Conservation (phyloP, 1,140 invertebrate species). For the Agrypnia vestita region DNA sequence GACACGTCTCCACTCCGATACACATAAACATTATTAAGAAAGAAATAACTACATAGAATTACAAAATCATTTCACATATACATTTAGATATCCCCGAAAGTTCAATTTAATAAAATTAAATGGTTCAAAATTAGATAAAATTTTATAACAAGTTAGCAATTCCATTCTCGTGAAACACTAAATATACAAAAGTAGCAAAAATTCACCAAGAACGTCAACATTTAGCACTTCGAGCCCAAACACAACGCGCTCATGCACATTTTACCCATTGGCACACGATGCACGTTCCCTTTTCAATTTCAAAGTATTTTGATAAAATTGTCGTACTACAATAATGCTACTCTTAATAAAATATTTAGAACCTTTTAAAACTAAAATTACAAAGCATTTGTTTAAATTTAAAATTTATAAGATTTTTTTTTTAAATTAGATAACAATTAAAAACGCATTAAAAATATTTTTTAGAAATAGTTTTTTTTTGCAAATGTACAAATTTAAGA, state of each 20-base stretch:
- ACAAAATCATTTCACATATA: neutral
- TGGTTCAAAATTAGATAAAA: neutral
- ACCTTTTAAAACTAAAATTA: neutral
- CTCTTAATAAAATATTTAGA: neutral
- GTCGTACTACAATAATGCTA: no score
- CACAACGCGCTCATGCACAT: no score
- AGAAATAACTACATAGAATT: neutral
- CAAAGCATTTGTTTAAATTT: neutral
- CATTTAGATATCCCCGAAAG: neutral
- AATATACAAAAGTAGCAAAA: conserved; percentile 34
- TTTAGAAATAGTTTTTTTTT: no score
- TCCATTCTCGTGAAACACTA: conserved; percentile 7
- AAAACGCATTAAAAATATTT: no score
- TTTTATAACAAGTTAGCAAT: conserved; percentile 10
- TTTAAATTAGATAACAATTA: neutral
- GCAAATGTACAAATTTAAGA: no score
- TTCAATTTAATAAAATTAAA: neutral
- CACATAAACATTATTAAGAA: conserved; percentile 14
- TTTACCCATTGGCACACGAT: conserved; percentile 17
- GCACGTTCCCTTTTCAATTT: neutral
- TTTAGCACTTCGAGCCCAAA: no score
- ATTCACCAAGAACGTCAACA: neutral
- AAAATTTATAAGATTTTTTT: neutral
- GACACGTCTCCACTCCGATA: conserved; percentile 7
- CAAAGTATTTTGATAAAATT: no score